phyloP scores from a whole-genome alignment of 1,140 invertebrate species.

The Macrobrachium rosenbergii region DNA sequence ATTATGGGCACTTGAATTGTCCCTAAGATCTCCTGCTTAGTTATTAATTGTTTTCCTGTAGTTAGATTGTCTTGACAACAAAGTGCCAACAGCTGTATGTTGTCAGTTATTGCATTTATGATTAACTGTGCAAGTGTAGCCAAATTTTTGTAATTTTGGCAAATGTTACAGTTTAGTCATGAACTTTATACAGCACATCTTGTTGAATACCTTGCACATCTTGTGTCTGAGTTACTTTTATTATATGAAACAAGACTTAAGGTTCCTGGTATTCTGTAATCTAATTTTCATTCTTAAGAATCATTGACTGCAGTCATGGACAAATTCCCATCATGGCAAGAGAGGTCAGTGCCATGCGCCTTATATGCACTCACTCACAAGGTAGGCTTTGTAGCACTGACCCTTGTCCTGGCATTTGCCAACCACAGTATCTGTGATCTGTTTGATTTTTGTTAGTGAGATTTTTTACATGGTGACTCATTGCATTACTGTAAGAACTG shows the following conservation, averaged over 20 bases:
- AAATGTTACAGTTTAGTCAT: constrained; percentile 10
- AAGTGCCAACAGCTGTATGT: constrained; percentile 1
- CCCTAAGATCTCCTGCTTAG: constrained; percentile 48
- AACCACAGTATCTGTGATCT: constrained; percentile 60
- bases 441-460: constrained; percentile 57
- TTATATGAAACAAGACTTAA: constrained; percentile 5
- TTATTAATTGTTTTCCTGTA: constrained; percentile 29
- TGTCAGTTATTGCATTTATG: constrained; percentile 9
- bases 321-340: constrained; percentile 31
- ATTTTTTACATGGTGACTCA: constrained; percentile 52
- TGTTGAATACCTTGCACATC: constrained; percentile 11
- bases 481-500: constrained; percentile 56
- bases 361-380: constrained; percentile 1
- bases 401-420: constrained; percentile 26
- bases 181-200: background rate
- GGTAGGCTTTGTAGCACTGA: constrained; percentile 38
- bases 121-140: background rate
- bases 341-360: constrained; percentile 20
- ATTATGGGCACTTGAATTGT: constrained; percentile 23
- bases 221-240: constrained; percentile 29
- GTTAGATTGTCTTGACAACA: background rate
- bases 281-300: constrained; percentile 2
- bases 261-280: constrained; percentile 38
- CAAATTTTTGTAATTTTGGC: background rate
- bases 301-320: constrained; percentile 34